These are phyloP conservation scores for Tetragonula clypearis DNA, from an alignment of 1,140 invertebrate genomes.

Conservation along the genomic window DNA sequence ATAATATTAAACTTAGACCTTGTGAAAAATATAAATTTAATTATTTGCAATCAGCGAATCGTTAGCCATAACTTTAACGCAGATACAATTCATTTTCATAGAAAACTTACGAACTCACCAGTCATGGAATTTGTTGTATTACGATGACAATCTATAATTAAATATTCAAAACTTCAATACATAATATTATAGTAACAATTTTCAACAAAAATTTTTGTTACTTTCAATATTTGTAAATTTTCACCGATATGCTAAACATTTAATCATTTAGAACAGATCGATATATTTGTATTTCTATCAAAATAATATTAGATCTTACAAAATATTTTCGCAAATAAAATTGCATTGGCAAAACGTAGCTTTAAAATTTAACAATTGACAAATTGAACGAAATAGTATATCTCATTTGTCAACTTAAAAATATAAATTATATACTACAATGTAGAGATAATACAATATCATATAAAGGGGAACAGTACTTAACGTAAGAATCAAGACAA, in stretches of 20 bases:
- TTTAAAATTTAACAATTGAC: constrained; percentile 26
- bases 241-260: constrained; percentile 51
- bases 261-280: neutral
- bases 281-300: neutral
- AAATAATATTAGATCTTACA: neutral
- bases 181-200: constrained; percentile 21
- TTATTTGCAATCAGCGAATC: constrained; percentile 69
- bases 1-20: constrained; percentile 73
- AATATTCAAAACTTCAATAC: constrained; percentile 47
- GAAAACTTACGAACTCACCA: constrained; percentile 33
- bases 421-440: constrained; percentile 63
- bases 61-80: constrained; percentile 68
- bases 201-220: constrained; percentile 1
- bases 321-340: neutral
- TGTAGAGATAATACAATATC: constrained; percentile 56
- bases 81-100: constrained; percentile 62
- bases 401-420: constrained; percentile 62
- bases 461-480: constrained; percentile 13
- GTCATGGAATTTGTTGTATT: constrained; percentile 13
- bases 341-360: neutral
- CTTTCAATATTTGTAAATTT: constrained; percentile 28
- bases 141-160: constrained; percentile 36
- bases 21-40: constrained; percentile 79
- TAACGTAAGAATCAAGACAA: constrained; percentile 11
- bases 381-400: constrained; percentile 37